Evolutionary conservation across 2,888 invertebrate species (phyloP).

Genomic region (Trissolcus japonicus): DNA sequence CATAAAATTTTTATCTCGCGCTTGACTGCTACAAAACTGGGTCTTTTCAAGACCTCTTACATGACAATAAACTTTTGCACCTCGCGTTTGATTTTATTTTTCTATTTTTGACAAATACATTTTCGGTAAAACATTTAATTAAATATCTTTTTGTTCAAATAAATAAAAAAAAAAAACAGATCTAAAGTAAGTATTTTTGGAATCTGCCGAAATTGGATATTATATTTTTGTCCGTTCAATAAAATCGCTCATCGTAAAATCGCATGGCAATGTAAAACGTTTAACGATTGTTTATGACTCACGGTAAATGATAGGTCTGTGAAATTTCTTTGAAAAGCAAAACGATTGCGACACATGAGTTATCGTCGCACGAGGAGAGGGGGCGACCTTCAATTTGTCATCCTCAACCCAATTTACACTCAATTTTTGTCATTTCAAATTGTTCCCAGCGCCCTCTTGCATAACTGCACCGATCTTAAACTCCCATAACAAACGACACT

Average conservation of each 20-base stretch:
- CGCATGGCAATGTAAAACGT: neutral
- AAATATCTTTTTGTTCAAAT: no score
- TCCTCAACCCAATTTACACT: slow-evolving; percentile 21
- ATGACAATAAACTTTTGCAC: slow-evolving; percentile 11
- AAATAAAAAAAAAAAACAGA: no score
- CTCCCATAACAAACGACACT: slow-evolving; percentile 13
- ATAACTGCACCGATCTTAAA: slow-evolving; percentile 9
- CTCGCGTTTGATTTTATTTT: no score
- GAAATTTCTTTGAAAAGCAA: slow-evolving; percentile 11
- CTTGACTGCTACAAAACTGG: slow-evolving; percentile 24
- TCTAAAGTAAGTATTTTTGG: no score
- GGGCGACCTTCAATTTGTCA: slow-evolving; percentile 14
- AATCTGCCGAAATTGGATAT: no score
- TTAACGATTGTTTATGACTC: slow-evolving; percentile 19
- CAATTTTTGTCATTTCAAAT: slow-evolving; percentile 40
- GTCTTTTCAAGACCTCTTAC: slow-evolving; percentile 19
- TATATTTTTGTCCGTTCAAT: neutral
- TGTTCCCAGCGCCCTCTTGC: slow-evolving; percentile 18
- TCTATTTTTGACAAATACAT: no score
- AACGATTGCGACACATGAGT: slow-evolving; percentile 6
- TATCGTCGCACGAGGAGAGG: neutral
- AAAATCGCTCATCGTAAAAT: slow-evolving; percentile 4
- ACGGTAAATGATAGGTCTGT: neutral
- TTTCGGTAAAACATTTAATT: no score
- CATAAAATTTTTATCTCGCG: slow-evolving; percentile 23